Evolutionary conservation across 2,797 vertebrate genomes (phyloP).

Genomic region (Anomalospiza imberbis): DNA sequence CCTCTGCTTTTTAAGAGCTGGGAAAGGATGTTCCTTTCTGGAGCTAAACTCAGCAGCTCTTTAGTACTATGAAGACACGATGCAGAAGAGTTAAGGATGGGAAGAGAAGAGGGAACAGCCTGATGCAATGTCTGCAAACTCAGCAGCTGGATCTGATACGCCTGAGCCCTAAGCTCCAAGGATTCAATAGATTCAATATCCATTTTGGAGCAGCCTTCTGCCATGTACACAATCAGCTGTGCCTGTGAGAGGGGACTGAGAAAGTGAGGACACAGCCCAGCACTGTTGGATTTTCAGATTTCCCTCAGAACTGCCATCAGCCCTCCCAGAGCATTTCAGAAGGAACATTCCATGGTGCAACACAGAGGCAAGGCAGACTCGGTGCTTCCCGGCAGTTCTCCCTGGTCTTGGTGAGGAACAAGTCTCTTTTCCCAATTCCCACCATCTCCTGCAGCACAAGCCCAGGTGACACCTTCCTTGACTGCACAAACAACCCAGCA

Average conservation of each 20-base stretch:
- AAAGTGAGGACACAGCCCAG: neutral
- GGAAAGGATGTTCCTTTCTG: neutral
- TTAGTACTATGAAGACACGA: neutral
- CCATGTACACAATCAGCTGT: accelerated
- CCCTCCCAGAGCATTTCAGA: neutral
- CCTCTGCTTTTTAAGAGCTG: neutral
- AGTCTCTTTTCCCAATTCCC: neutral
- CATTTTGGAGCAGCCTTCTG: neutral
- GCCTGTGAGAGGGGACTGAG: neutral
- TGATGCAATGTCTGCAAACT: conserved; percentile 6
- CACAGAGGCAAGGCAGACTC: neutral
- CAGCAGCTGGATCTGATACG: neutral
- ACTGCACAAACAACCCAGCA: neutral
- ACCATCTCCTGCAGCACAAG: neutral
- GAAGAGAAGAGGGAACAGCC: neutral
- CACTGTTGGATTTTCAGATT: neutral
- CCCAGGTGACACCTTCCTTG: neutral
- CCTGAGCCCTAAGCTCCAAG: neutral
- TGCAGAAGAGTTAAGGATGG: neutral
- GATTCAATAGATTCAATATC: neutral
- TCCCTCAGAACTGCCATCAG: neutral
- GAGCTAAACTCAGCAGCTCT: neutral
- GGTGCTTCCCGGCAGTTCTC: neutral
- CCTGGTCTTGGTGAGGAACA: neutral
- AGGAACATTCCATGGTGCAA: neutral